These are phyloP conservation scores for Acrocephalus scirpaceus DNA, from an alignment of 2,797 vertebrate genomes.

Conservation along the genomic window DNA sequence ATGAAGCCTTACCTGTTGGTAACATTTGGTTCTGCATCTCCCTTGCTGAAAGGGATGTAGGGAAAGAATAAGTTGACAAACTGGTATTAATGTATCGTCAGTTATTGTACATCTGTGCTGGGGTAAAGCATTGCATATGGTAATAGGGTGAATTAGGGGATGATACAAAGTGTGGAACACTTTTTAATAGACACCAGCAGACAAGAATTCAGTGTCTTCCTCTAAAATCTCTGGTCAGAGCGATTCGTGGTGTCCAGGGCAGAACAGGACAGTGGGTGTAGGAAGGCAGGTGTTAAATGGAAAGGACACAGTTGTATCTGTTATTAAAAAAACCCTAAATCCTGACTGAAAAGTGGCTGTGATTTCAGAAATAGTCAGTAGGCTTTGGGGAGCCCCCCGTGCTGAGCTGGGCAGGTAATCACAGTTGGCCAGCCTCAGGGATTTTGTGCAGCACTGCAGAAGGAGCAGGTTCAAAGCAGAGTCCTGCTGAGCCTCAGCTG, in stretches of 20 bases:
- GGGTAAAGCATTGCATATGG: background rate
- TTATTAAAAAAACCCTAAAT: slow-evolving; percentile 68
- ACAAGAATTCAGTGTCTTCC: background rate
- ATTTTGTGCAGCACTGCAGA: background rate
- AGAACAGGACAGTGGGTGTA: slow-evolving; percentile 28
- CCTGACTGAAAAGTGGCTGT: slow-evolving; percentile 68
- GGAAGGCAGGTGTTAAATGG: slow-evolving; percentile 35
- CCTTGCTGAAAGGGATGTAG: background rate
- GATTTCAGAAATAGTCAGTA: slow-evolving; percentile 71
- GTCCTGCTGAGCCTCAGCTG: background rate
- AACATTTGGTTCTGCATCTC: background rate
- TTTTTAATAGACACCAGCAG: background rate
- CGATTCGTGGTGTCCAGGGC: slow-evolving; percentile 44
- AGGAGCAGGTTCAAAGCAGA: slow-evolving; percentile 10
- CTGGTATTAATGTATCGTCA: background rate
- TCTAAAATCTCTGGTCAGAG: slow-evolving; percentile 66
- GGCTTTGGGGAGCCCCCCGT: slow-evolving; percentile 62
- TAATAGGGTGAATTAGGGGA: background rate
- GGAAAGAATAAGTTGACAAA: background rate
- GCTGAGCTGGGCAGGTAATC: slow-evolving; percentile 76
- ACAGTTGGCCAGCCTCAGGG: slow-evolving; percentile 67
- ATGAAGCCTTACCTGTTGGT: background rate
- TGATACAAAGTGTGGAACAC: background rate
- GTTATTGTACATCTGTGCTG: background rate
- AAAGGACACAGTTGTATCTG: slow-evolving; percentile 76